Conservation (phyloP, 2,888 invertebrate genomes). For the Aspidiotus destructor region DNA sequence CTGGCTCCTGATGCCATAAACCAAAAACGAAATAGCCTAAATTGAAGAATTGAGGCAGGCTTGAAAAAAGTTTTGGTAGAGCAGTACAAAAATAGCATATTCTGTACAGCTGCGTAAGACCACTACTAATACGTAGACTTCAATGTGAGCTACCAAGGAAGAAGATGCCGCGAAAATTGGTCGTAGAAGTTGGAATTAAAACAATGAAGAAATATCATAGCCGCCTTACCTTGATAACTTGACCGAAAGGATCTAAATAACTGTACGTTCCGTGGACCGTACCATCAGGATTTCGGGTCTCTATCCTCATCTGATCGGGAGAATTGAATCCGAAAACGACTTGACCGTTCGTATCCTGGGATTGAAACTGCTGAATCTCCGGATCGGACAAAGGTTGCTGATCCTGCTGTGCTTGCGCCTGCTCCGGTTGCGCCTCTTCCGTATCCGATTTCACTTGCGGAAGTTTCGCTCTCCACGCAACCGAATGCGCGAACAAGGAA, state of each 20-base stretch:
- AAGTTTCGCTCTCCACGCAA: slow-evolving; percentile 30
- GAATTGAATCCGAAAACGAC: slow-evolving; percentile 63
- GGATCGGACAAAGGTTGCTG: slow-evolving; percentile 3
- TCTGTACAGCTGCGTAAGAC: no score
- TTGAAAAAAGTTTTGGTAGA: no score
- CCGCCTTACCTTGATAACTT: slow-evolving; percentile 51
- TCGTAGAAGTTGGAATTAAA: no score
- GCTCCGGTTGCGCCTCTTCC: background rate
- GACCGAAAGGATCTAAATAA: slow-evolving; percentile 53
- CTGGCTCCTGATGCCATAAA: no score
- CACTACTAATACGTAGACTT: no score
- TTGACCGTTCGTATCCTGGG: slow-evolving; percentile 46
- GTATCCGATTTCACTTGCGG: slow-evolving; percentile 1
- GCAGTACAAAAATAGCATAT: no score
- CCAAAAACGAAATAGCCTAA: no score
- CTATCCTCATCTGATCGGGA: slow-evolving; percentile 63
- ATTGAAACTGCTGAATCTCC: slow-evolving; percentile 34
- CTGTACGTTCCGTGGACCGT: slow-evolving; percentile 62
- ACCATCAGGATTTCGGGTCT: slow-evolving; percentile 57
- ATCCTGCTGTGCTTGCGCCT: background rate
- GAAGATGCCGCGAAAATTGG: no score
- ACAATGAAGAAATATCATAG: no score
- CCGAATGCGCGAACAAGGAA: slow-evolving; percentile 24
- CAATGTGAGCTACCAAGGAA: no score
- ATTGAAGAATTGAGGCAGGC: no score